A percentile compares a stretch with the other conserved stretches of the same genome.
phyloP scores from a whole-genome alignment of 2,797 vertebrate species.

The Podarcis siculus region DNA sequence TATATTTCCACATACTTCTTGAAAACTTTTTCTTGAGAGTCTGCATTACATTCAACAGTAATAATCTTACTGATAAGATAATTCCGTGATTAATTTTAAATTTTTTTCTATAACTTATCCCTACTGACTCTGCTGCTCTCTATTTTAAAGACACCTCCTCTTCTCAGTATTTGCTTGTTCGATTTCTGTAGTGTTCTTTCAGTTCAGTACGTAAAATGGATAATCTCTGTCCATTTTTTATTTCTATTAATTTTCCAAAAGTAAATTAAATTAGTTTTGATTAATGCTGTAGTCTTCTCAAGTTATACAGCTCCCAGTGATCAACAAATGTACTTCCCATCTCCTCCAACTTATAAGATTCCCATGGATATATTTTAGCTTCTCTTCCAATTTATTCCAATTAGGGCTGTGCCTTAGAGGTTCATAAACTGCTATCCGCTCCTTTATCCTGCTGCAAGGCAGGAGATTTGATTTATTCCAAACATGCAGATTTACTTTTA shows the following conservation, averaged over 20 bases:
- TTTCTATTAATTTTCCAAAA: constrained; percentile 1
- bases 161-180: not conserved
- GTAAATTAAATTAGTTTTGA: not conserved
- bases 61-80: not conserved
- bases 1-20: not conserved
- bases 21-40: not conserved
- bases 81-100: not conserved
- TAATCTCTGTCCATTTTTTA: not conserved
- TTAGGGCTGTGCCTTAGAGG: not conserved
- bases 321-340: not conserved
- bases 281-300: not conserved
- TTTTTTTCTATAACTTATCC: not conserved
- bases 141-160: not conserved
- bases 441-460: not conserved
- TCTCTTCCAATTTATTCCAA: not conserved
- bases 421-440: not conserved
- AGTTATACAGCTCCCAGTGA: not conserved
- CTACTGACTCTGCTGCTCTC: not conserved
- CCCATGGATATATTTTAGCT: not conserved
- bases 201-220: not conserved
- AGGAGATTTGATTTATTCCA: not conserved
- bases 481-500: constrained; percentile 4
- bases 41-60: too few species aligned
- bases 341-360: not conserved
- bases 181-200: not conserved